phyloP scores from a whole-genome alignment of 2,113 vertebrate species.

The Vulpes ferrilata region DNA sequence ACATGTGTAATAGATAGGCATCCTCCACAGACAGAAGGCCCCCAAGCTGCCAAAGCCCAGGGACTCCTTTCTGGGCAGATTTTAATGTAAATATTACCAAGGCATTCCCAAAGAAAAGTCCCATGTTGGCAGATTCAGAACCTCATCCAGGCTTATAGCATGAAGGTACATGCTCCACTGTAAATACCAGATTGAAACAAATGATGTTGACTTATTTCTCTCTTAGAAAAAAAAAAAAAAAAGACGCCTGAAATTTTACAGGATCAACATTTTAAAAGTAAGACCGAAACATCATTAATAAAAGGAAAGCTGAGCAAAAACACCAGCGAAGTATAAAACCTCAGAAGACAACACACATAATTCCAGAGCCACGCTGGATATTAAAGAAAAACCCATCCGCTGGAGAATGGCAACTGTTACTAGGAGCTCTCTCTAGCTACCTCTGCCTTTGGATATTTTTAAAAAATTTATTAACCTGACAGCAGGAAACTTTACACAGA shows the following conservation, averaged over 20 bases:
- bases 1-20: not conserved
- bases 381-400: conserved; percentile 89
- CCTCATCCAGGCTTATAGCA: not conserved
- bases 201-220: conserved; percentile 20
- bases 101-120: not conserved
- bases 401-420: conserved; percentile 89
- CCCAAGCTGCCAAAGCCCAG: not conserved
- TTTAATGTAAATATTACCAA: conserved; percentile 29
- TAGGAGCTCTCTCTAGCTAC: conserved; percentile 88
- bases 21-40: not conserved
- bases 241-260: conserved; percentile 50
- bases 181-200: conserved; percentile 43
- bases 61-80: not conserved
- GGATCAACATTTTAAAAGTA: conserved; percentile 47
- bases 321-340: conserved; percentile 66
- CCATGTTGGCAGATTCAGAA: not conserved
- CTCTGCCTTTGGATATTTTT: conserved; percentile 92
- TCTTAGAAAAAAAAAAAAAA: not conserved
- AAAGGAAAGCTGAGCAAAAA: conserved; percentile 55
- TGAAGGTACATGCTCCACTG: not conserved
- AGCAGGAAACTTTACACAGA: conserved; percentile 91
- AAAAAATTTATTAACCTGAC: conserved; percentile 93
- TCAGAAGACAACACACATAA: conserved; percentile 74
- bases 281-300: conserved; percentile 66
- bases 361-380: conserved; percentile 74